These are phyloP conservation scores for Periparus ater DNA, from an alignment of 2,797 vertebrate genomes.

Conservation along the genomic window DNA sequence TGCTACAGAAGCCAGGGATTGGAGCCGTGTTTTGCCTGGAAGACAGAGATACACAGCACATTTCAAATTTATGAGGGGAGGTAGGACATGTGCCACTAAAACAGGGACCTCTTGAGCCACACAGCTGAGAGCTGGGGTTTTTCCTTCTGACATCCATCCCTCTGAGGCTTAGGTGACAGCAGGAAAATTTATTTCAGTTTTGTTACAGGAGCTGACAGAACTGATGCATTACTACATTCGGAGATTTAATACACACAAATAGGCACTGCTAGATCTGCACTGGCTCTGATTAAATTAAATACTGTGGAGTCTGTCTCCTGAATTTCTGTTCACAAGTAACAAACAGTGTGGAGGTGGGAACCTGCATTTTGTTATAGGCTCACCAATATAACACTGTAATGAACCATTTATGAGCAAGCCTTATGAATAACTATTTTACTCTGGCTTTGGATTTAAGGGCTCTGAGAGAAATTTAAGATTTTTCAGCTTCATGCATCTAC, in stretches of 20 bases:
- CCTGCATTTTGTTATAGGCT: background rate
- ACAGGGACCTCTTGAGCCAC: background rate
- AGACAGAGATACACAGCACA: background rate
- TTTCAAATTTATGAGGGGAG: background rate
- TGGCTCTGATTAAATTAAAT: background rate
- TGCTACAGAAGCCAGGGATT: background rate
- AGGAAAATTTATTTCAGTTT: background rate
- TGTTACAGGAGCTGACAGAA: background rate
- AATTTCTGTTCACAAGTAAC: background rate
- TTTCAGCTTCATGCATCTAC: background rate
- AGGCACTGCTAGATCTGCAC: background rate
- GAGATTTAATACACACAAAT: background rate
- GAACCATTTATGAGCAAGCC: background rate
- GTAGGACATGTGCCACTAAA: background rate
- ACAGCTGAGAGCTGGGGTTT: background rate
- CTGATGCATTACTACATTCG: background rate
- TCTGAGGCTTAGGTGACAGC: background rate
- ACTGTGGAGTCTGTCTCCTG: background rate
- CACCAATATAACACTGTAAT: background rate
- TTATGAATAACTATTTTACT: background rate
- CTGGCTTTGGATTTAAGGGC: background rate
- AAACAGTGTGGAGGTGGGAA: background rate
- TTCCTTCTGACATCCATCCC: background rate
- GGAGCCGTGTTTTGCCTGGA: background rate
- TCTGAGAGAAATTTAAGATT: background rate